Evolutionary conservation across 2,888 invertebrate genomes (phyloP).

Genomic region (Polyommatus icarus): DNA sequence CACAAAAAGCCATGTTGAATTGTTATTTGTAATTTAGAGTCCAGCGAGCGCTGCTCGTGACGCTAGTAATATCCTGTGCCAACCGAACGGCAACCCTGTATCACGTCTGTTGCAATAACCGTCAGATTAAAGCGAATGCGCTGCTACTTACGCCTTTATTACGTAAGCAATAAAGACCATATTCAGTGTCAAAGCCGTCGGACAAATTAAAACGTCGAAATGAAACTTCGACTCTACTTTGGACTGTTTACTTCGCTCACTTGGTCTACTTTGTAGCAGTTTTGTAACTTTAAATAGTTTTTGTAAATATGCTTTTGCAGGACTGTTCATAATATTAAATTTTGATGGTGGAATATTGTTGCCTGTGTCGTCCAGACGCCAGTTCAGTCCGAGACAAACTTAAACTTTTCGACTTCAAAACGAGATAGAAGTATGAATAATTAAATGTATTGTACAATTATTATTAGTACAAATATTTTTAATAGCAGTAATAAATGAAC

Average conservation of each 20-base stretch:
- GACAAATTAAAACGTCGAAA: conserved; percentile 67
- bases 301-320: conserved; percentile 8
- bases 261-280: conserved; percentile 56
- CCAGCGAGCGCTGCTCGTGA: conserved; percentile 56
- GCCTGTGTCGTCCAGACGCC: not conserved
- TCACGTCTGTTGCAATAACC: conserved; percentile 46
- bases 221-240: conserved; percentile 64
- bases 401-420: not conserved
- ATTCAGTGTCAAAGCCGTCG: conserved; percentile 65
- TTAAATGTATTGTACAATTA: no score
- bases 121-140: conserved; percentile 44
- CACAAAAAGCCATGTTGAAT: conserved; percentile 28
- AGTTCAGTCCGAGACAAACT: not conserved
- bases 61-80: conserved; percentile 77
- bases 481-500: not conserved
- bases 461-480: not conserved
- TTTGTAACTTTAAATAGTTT: conserved; percentile 35
- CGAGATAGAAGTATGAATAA: not conserved
- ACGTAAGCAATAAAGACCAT: conserved; percentile 72
- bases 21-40: conserved; percentile 70
- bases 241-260: conserved; percentile 53
- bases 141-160: conserved; percentile 67
- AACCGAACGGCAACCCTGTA: conserved; percentile 52
- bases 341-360: not conserved
- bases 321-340: conserved; percentile 2